These are phyloP conservation scores for Mercenaria mercenaria DNA, from an alignment of 1,140 invertebrate genomes.

Conservation along the genomic window DNA sequence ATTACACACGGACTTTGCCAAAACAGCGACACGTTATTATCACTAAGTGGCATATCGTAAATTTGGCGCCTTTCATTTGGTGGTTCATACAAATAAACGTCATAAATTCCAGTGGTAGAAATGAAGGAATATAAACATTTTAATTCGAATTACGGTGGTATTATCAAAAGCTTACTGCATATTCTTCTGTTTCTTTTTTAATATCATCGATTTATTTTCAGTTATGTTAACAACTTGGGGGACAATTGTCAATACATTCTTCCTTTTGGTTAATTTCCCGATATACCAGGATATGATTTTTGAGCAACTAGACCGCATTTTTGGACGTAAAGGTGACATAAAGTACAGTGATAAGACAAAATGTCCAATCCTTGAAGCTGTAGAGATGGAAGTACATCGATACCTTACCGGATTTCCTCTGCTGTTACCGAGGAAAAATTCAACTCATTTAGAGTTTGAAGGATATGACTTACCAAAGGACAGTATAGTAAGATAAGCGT, in stretches of 20 bases:
- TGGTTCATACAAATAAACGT: too few relatives aligned
- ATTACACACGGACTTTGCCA: too few relatives aligned
- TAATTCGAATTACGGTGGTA: too few relatives aligned
- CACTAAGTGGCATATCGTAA: too few relatives aligned
- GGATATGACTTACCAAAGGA: neutral
- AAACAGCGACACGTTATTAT: too few relatives aligned
- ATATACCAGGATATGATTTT: neutral
- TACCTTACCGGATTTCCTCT: neutral
- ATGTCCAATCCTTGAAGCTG: neutral
- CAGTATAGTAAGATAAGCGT: slow-evolving; percentile 1
- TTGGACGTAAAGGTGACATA: neutral
- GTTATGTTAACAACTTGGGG: neutral
- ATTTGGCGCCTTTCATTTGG: too few relatives aligned
- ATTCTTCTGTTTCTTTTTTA: too few relatives aligned
- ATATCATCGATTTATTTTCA: too few relatives aligned
- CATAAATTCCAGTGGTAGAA: too few relatives aligned
- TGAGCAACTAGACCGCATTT: neutral
- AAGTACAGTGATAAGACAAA: neutral
- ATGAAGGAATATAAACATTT: too few relatives aligned
- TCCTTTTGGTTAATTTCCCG: neutral
- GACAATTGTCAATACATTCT: neutral
- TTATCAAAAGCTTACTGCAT: too few relatives aligned
- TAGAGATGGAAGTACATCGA: neutral
- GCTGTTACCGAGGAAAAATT: neutral
- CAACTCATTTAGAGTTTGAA: neutral